phyloP scores from a whole-genome alignment of 1,140 invertebrate genomes.

The Drosophila ananassae region DNA sequence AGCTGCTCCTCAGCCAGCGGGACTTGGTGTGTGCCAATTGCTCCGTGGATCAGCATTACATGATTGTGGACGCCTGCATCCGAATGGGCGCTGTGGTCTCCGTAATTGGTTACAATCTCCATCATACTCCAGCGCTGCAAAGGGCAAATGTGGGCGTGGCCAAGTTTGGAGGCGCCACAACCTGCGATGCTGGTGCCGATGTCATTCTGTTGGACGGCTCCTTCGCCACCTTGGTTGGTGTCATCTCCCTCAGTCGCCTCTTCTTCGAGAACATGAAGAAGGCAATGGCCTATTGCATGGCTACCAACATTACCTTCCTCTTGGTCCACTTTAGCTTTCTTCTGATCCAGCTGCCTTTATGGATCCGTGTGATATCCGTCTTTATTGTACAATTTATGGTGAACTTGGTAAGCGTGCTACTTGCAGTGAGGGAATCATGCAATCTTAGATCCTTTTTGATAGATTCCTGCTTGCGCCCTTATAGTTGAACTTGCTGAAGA shows the following conservation, averaged over 20 bases:
- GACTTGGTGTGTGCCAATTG: conserved; percentile 48
- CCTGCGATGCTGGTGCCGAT: conserved; percentile 41
- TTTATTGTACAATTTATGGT: conserved; percentile 31
- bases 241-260: conserved; percentile 45
- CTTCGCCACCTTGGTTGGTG: conserved; percentile 33
- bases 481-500: conserved; percentile 43
- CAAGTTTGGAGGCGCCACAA: conserved; percentile 15
- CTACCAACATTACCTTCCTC: conserved; percentile 23
- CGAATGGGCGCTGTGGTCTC: conserved; percentile 56
- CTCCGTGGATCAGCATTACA: conserved; percentile 16
- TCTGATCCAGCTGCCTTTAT: conserved; percentile 26
- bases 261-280: conserved; percentile 60
- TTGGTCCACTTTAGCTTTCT: conserved; percentile 7
- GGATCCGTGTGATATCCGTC: conserved; percentile 11
- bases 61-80: conserved; percentile 54
- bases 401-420: conserved; percentile 39
- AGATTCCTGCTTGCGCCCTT: conserved; percentile 46
- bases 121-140: conserved; percentile 27
- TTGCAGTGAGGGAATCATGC: background rate
- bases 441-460: background rate
- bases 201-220: conserved; percentile 39
- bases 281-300: conserved; percentile 40
- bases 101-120: conserved; percentile 31
- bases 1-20: conserved; percentile 37
- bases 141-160: conserved; percentile 46